Percentiles rank a stretch among this genome's conserved stretches.
Evolutionary conservation across 2,113 vertebrate species (phyloP).

Genomic region (Pachypanchax playfairii): DNA sequence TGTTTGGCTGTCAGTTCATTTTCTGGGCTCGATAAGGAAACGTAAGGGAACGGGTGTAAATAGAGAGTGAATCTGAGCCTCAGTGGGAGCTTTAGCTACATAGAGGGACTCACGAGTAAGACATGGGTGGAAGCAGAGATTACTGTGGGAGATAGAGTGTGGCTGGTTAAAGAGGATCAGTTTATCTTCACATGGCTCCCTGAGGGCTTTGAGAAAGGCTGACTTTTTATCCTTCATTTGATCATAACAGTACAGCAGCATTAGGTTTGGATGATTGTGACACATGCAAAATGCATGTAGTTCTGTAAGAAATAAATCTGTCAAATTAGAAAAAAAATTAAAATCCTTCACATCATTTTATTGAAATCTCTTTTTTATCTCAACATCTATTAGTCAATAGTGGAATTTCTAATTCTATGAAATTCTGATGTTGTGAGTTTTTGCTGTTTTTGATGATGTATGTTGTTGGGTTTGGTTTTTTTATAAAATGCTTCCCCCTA

Average conservation of each 20-base stretch:
- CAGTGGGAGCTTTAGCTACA: slow-evolving; percentile 53
- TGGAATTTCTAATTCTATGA: slow-evolving; percentile 1
- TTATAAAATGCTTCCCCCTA: slow-evolving; percentile 71
- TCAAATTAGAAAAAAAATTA: too few species aligned
- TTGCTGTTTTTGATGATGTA: slow-evolving; percentile 16
- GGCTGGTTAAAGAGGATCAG: slow-evolving; percentile 74
- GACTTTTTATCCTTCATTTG: slow-evolving; percentile 46
- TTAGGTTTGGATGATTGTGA: slow-evolving; percentile 40
- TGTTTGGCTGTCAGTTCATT: not conserved
- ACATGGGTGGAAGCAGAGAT: slow-evolving; percentile 67
- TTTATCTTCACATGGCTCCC: slow-evolving; percentile 69
- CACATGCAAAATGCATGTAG: slow-evolving; percentile 31
- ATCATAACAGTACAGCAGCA: slow-evolving; percentile 37
- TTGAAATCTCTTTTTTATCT: not conserved
- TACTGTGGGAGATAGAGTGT: slow-evolving; percentile 67
- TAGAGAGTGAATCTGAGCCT: slow-evolving; percentile 42
- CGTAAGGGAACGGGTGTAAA: slow-evolving; percentile 24
- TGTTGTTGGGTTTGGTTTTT: slow-evolving; percentile 14
- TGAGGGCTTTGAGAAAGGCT: slow-evolving; percentile 46
- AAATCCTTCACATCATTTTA: not conserved
- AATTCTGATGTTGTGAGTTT: too few species aligned
- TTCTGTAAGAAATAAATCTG: slow-evolving; percentile 28
- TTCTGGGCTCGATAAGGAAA: not conserved
- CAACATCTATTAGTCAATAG: not conserved
- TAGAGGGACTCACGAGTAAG: slow-evolving; percentile 51